Percentiles rank a stretch among this genome's conserved stretches.
phyloP scores from a whole-genome alignment of 2,113 vertebrate species.

The Lagopus leucura region DNA sequence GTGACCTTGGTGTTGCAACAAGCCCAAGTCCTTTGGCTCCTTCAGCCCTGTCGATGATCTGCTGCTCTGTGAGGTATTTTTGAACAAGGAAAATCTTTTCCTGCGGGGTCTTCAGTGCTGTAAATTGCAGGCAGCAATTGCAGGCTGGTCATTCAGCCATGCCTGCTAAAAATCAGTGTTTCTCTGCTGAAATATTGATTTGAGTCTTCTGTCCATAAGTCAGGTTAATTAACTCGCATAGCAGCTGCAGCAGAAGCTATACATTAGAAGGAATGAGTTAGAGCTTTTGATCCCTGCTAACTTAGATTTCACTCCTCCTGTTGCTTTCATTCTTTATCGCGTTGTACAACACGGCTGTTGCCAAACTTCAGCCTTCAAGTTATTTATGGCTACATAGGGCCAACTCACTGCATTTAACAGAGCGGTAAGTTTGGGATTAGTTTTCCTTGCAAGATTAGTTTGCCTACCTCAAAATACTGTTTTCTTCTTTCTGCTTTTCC shows the following conservation, averaged over 20 bases:
- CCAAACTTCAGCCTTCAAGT: neutral
- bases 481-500: neutral
- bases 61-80: neutral
- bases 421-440: neutral
- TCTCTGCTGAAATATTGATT: neutral
- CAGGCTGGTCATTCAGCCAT: neutral
- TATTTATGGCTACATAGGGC: neutral
- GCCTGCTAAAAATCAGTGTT: neutral
- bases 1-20: neutral
- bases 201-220: neutral
- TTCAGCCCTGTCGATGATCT: rapidly evolving
- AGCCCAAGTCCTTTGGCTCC: neutral
- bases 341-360: neutral
- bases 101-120: neutral
- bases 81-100: neutral
- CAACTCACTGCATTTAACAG: neutral
- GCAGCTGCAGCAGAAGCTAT: neutral
- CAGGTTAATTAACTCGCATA: rapidly evolving
- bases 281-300: neutral
- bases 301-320: neutral
- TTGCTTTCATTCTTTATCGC: neutral
- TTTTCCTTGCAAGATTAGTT: neutral
- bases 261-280: neutral
- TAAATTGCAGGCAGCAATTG: too few relatives aligned
- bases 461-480: neutral